phyloP scores from a whole-genome alignment of 1,140 invertebrate species.

The Eupeodes corollae region DNA sequence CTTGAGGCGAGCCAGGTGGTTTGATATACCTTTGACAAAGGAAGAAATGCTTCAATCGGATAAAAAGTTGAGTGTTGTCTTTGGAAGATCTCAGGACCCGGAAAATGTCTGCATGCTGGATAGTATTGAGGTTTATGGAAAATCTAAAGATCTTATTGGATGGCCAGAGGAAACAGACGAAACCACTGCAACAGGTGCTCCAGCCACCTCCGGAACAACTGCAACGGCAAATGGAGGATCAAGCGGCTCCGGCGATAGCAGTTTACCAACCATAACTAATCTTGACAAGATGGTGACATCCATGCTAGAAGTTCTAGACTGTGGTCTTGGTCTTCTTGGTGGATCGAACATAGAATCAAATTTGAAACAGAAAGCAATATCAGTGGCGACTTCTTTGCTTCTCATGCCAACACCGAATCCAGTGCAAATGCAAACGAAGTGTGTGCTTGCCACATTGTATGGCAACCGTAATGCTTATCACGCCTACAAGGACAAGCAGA shows the following conservation, averaged over 20 bases:
- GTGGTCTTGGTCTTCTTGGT: conserved; percentile 41
- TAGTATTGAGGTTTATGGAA: conserved; percentile 84
- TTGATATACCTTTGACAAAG: conserved; percentile 85
- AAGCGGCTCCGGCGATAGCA: neutral
- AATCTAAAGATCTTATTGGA: conserved; percentile 90
- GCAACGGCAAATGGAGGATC: neutral
- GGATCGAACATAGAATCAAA: conserved; percentile 36
- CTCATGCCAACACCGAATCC: conserved; percentile 69
- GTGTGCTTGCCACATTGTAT: conserved; percentile 71
- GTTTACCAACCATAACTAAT: conserved; percentile 18
- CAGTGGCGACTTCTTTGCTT: conserved; percentile 66
- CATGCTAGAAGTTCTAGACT: conserved; percentile 65
- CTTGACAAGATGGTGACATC: conserved; percentile 53
- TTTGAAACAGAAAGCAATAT: conserved; percentile 49
- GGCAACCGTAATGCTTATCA: conserved; percentile 62
- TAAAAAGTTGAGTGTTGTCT: conserved; percentile 79
- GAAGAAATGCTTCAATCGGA: conserved; percentile 90
- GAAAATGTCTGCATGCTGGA: conserved; percentile 86
- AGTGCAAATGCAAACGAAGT: conserved; percentile 66
- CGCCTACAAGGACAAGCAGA: conserved; percentile 77
- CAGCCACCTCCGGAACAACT: neutral
- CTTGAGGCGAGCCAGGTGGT: conserved; percentile 76
- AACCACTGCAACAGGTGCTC: conserved; percentile 39
- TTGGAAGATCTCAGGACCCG: conserved; percentile 82
- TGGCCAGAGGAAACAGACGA: conserved; percentile 95